These are phyloP conservation scores for Dendrolimus pini DNA, from an alignment of 2,888 invertebrate genomes.

Conservation along the genomic window DNA sequence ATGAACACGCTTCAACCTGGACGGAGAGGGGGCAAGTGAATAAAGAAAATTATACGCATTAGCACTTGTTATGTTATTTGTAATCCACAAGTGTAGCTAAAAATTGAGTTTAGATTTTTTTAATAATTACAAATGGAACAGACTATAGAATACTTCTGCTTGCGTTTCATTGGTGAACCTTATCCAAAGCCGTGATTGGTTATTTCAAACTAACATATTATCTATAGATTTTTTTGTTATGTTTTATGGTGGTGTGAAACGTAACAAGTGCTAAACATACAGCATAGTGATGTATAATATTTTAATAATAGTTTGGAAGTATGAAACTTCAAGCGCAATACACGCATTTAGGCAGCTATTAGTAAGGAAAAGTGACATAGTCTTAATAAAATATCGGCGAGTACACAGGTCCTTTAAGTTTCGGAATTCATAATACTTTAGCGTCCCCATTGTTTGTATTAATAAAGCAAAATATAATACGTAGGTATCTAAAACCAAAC, in stretches of 20 bases:
- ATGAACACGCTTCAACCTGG: slow-evolving; percentile 69
- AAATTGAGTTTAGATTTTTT: too few species aligned
- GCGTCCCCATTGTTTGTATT: slow-evolving; percentile 18
- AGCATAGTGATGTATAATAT: too few species aligned
- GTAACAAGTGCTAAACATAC: not conserved
- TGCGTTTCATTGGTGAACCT: too few species aligned
- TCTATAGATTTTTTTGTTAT: too few species aligned
- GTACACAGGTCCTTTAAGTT: slow-evolving; percentile 38
- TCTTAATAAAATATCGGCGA: slow-evolving; percentile 3
- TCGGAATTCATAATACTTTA: slow-evolving; percentile 52
- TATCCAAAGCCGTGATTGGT: too few species aligned
- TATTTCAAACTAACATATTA: too few species aligned
- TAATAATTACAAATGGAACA: too few species aligned
- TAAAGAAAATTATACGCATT: slow-evolving; percentile 24
- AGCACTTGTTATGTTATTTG: slow-evolving; percentile 9
- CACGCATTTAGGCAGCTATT: slow-evolving; percentile 29
- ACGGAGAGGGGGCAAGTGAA: slow-evolving; percentile 67
- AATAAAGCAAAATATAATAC: slow-evolving; percentile 37
- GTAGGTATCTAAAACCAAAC: slow-evolving; percentile 41
- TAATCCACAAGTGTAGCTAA: too few species aligned
- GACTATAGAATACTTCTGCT: too few species aligned
- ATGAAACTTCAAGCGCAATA: slow-evolving; percentile 22
- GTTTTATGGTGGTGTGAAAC: not conserved
- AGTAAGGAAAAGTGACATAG: slow-evolving; percentile 18
- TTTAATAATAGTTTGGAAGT: not conserved